These are phyloP conservation scores for Catotricha subobsoleta DNA, from an alignment of 2,888 invertebrate species.

Conservation along the genomic window DNA sequence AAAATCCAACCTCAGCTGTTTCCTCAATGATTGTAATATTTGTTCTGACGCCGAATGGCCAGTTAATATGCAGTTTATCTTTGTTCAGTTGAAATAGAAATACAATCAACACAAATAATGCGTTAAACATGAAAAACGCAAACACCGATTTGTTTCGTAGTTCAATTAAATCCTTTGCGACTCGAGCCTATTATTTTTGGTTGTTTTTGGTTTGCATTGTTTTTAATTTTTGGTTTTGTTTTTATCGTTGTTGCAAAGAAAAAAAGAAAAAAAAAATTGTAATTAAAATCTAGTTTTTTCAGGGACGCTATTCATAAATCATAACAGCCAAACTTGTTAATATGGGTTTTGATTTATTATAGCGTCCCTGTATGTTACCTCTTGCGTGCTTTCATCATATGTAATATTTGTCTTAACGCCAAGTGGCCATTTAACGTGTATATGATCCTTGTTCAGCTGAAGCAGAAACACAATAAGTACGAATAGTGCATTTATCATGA, in stretches of 20 bases:
- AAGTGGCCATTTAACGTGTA: constrained; percentile 92
- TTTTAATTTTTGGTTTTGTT: constrained; percentile 1
- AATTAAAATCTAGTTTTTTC: constrained; percentile 10
- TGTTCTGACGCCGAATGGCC: constrained; percentile 90
- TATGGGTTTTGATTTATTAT: too few species aligned
- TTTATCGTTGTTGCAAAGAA: neutral
- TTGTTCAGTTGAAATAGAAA: constrained; percentile 98
- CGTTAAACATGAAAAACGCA: constrained; percentile 99
- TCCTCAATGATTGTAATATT: constrained; percentile 88
- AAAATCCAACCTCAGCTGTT: constrained; percentile 60
- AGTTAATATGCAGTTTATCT: constrained; percentile 92
- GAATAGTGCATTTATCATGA: constrained; percentile 98
- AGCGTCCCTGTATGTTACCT: constrained; percentile 45
- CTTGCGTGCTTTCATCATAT: constrained; percentile 73
- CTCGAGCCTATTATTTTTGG: constrained; percentile 49
- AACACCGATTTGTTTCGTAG: constrained; percentile 94
- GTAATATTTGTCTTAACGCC: constrained; percentile 88
- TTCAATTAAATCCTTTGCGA: constrained; percentile 79
- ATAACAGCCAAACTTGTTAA: neutral
- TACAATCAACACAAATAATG: constrained; percentile 96
- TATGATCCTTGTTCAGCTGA: constrained; percentile 92
- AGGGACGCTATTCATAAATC: constrained; percentile 5
- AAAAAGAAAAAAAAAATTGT: constrained; percentile 4
- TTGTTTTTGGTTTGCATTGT: neutral
- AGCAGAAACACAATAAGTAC: constrained; percentile 96